Conservation (phyloP, 1,140 invertebrate species). For the Brachionus koreanus region DNA sequence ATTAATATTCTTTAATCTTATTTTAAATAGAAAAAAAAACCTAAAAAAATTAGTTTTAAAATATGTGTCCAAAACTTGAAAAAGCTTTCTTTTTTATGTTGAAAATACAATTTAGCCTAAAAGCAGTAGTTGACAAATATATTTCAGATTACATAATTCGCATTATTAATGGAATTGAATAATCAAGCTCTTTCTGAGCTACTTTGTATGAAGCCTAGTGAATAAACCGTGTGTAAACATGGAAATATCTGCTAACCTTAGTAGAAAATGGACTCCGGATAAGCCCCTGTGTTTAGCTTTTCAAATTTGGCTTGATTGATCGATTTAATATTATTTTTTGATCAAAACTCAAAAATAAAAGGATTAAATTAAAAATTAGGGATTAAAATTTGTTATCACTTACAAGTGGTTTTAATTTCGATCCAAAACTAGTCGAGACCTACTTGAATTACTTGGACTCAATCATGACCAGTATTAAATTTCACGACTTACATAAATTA, state of each 20-base stretch:
- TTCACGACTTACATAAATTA: background rate
- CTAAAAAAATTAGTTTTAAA: background rate
- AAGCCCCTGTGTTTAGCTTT: background rate
- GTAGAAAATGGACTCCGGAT: background rate
- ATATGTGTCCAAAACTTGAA: background rate
- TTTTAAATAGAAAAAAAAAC: slow-evolving; percentile 25
- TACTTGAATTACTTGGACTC: slow-evolving; percentile 20
- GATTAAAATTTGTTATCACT: slow-evolving; percentile 38
- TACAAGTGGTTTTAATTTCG: slow-evolving; percentile 14
- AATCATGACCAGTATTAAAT: background rate
- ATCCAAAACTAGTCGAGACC: slow-evolving; percentile 9
- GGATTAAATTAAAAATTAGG: slow-evolving; percentile 30
- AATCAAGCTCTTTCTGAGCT: background rate
- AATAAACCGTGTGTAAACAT: background rate
- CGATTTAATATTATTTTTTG: slow-evolving; percentile 15
- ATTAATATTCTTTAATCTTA: slow-evolving; percentile 37
- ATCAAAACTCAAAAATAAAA: slow-evolving; percentile 18
- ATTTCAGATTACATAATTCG: background rate
- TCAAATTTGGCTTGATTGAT: slow-evolving; percentile 5
- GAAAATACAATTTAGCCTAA: background rate
- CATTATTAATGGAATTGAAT: slow-evolving; percentile 1
- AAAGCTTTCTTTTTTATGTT: background rate
- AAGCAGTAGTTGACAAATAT: background rate
- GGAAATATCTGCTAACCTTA: background rate
- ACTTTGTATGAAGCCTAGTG: background rate